Base-by-base conservation (phyloP, 2,888 invertebrate genomes). In the Patella depressa region DNA sequence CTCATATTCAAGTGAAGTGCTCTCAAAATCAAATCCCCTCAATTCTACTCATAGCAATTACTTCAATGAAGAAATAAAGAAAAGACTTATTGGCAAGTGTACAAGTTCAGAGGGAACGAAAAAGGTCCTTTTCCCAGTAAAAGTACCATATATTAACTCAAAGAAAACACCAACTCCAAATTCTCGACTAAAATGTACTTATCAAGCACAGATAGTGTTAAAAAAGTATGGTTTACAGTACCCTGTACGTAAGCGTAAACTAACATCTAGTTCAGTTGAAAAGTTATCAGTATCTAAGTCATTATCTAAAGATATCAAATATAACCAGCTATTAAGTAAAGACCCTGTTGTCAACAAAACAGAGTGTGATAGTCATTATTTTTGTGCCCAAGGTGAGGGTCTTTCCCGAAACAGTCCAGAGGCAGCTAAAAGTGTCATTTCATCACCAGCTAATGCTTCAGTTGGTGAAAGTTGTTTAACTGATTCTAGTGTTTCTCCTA, bases 341-440 rank as follows among this genome's bases (percentile, higher is more conserved):
- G 65, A 65, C 65, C 19, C 19, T 24, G 24, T 19, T 65, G 65
- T 65, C 65, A 19, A 19, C 2, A 65, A n/a, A 12, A 65, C 65
- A 65, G 65, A 65, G 24, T 65, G 65, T 65, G 65, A 65, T 65
- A 65, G 65, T 65, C 65, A 65, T 65, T 65, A 65, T 65, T 65
- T 65, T 15, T 65, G 65, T 65, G 19, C 17, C 9, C 59, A 65
- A 14, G 65, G 65, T 65, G 65, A 65, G 24, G 65, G 65, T 11
- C 7, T 65, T 11, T 65, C 65, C 3, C 19, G 65, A 65, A 65
- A 65, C 65, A 65, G 65, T 65, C 65, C 65, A 65, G 65, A 65
- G 65, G 65, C 65, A 65, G 65, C 65, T 65, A 65, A 65, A 65
- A 65, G 65, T 65, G 65, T 65, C 65, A 65, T 65, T 19, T 65